Percentiles rank a stretch among this genome's conserved stretches.
These are phyloP conservation scores for Sceloporus tristichus DNA, from an alignment of 2,113 vertebrate genomes.

Conservation along the genomic window DNA sequence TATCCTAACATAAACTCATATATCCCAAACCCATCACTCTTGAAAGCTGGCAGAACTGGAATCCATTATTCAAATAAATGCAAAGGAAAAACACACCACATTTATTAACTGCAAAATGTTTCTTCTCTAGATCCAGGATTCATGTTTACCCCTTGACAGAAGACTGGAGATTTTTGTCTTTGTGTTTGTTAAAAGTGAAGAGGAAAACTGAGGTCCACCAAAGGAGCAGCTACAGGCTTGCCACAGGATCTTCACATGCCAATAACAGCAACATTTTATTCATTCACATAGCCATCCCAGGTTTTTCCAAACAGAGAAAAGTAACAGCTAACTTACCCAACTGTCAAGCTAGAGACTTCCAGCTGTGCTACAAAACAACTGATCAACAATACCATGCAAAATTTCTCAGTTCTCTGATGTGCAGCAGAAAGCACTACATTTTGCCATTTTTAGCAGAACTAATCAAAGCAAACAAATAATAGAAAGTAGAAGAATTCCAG, in stretches of 20 bases:
- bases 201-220: neutral
- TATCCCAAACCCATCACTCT: neutral
- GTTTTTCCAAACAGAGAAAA: conserved; percentile 58
- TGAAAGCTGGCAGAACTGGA: neutral
- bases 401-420: conserved; percentile 31
- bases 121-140: neutral
- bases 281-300: conserved; percentile 30
- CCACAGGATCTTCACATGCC: neutral
- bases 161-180: neutral
- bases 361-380: conserved; percentile 44
- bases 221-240: neutral
- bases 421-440: conserved; percentile 48
- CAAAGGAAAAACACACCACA: neutral
- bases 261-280: conserved; percentile 18
- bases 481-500: conserved; percentile 12
- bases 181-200: neutral
- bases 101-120: neutral
- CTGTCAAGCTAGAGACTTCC: conserved; percentile 38
- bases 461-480: conserved; percentile 56
- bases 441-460: conserved; percentile 44
- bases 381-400: conserved; percentile 33
- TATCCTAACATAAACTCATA: neutral
- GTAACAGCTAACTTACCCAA: conserved; percentile 63
- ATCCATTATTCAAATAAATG: neutral
- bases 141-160: neutral